phyloP scores from a whole-genome alignment of 1,140 invertebrate genomes.

The Cecropterus lyciades region DNA sequence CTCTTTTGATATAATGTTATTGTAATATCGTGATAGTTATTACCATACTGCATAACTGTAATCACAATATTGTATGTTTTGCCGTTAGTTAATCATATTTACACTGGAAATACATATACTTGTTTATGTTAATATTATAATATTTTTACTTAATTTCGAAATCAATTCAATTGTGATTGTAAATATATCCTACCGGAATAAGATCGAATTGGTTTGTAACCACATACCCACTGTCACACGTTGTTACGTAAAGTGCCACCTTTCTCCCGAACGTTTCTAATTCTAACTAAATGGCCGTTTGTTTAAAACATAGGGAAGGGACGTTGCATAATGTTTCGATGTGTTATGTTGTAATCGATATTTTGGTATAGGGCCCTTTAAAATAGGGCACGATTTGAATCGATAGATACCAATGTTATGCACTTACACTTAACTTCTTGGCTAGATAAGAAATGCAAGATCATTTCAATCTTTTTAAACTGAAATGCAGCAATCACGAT shows the following conservation, averaged over 20 bases:
- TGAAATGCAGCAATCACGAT: too few relatives aligned
- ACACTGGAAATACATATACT: too few relatives aligned
- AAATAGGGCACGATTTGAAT: neutral
- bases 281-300: conserved; percentile 34
- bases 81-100: too few relatives aligned
- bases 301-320: conserved; percentile 41
- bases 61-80: too few relatives aligned
- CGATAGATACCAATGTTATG: too few relatives aligned
- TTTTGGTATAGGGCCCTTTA: neutral
- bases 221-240: neutral
- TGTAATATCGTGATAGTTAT: too few relatives aligned
- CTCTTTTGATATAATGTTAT: too few relatives aligned
- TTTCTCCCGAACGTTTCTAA: conserved; percentile 42
- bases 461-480: too few relatives aligned
- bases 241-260: conserved; percentile 41
- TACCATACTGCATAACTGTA: too few relatives aligned
- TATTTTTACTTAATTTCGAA: too few relatives aligned
- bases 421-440: neutral
- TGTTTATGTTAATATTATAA: too few relatives aligned
- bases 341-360: conserved; percentile 11
- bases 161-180: neutral
- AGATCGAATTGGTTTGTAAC: conserved; percentile 19
- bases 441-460: too few relatives aligned
- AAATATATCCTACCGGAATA: neutral
- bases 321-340: conserved; percentile 32